A percentile compares a stretch with the other conserved stretches of the same genome.
Conservation (phyloP, 2,113 vertebrate genomes). For the Craseonycteris thonglongyai region DNA sequence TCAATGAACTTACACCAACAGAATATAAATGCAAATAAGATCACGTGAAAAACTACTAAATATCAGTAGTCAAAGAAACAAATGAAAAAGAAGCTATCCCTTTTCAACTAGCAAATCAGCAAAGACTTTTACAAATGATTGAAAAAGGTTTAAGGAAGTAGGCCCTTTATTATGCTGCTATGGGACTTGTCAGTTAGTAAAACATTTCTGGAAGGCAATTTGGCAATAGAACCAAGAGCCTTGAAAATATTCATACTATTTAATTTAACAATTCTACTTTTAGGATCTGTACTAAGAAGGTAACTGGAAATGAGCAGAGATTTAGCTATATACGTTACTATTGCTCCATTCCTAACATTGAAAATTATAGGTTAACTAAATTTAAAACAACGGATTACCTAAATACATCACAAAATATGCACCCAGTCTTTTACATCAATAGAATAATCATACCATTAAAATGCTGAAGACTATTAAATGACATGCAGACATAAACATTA, state of each 20-base stretch:
- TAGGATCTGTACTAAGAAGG: constrained; percentile 3
- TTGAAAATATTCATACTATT: neutral
- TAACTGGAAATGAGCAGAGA: neutral
- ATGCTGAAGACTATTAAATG: neutral
- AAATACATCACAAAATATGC: neutral
- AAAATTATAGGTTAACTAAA: neutral
- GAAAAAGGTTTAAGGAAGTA: neutral
- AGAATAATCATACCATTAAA: neutral
- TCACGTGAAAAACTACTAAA: neutral
- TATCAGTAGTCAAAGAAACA: neutral
- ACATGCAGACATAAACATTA: neutral
- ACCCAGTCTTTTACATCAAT: neutral
- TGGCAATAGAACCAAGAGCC: neutral
- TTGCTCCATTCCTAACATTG: neutral
- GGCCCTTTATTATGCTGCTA: neutral
- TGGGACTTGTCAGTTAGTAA: neutral
- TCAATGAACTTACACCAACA: neutral
- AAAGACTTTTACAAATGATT: neutral
- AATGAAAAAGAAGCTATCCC: neutral
- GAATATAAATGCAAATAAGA: neutral
- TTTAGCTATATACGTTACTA: neutral
- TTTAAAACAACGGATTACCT: neutral
- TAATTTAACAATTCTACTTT: neutral
- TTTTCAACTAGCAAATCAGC: neutral
- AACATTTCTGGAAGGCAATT: neutral